Conservation (phyloP, 2,113 vertebrate genomes). For the Nymphicus hollandicus region DNA sequence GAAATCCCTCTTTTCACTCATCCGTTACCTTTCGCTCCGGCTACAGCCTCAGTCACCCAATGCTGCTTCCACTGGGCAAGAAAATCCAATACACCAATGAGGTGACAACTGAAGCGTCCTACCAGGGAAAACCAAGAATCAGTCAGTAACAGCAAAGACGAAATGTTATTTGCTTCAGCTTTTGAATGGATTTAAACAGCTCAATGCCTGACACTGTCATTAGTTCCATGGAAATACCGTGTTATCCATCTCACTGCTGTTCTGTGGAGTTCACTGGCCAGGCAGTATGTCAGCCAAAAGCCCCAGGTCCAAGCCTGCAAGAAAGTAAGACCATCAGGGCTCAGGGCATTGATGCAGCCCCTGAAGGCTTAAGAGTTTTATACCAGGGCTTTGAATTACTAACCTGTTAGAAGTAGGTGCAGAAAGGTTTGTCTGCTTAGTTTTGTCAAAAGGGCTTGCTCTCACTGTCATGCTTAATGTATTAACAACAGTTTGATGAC, state of each 20-base stretch:
- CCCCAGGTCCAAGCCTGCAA: background rate
- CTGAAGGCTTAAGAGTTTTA: background rate
- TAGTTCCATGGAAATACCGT: fast-evolving
- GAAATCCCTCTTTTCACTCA: background rate
- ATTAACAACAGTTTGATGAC: background rate
- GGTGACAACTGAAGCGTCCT: background rate
- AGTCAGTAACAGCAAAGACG: background rate
- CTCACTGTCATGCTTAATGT: background rate
- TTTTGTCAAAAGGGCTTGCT: background rate
- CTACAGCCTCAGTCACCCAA: background rate
- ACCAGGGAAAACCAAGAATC: background rate
- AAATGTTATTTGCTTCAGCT: background rate
- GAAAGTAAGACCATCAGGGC: background rate
- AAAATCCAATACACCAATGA: background rate
- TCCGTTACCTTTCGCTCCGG: background rate
- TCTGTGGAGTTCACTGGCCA: background rate
- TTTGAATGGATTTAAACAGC: background rate
- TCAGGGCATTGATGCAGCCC: background rate
- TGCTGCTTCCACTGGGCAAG: background rate
- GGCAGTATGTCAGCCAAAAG: background rate
- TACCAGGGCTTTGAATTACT: background rate
- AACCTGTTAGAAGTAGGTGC: background rate
- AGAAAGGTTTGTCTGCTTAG: background rate
- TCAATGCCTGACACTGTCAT: background rate
- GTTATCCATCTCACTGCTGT: background rate